Percentiles rank a stretch among this genome's conserved stretches.
Evolutionary conservation across 2,888 invertebrate species (phyloP).

Genomic region (Tiliacea aurago): DNA sequence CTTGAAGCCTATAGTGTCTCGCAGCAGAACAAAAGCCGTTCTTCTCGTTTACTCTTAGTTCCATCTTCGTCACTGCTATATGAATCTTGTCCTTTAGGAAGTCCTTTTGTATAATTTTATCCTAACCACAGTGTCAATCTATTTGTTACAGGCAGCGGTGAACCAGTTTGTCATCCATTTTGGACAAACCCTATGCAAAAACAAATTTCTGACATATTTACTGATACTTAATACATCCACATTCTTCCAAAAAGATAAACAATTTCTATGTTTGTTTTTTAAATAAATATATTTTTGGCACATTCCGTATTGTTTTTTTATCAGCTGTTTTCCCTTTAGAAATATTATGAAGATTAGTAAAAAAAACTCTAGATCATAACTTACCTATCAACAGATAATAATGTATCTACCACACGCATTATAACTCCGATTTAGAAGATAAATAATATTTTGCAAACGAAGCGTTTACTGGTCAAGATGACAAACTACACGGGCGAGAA

Average conservation of each 20-base stretch:
- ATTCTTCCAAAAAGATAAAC: constrained; percentile 2
- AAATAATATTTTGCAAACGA: background rate
- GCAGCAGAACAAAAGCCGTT: too few relatives aligned
- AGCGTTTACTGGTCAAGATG: background rate
- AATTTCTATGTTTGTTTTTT: background rate
- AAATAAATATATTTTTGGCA: constrained; percentile 8
- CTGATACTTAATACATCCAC: background rate
- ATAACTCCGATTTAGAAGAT: background rate
- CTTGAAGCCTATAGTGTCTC: too few relatives aligned
- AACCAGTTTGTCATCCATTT: background rate
- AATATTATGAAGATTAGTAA: background rate
- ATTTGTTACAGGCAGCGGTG: constrained; percentile 20
- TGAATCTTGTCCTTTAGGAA: too few relatives aligned
- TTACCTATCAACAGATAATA: background rate
- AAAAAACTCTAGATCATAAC: background rate
- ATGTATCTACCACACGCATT: background rate
- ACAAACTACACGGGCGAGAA: too few relatives aligned
- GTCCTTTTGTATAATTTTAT: background rate
- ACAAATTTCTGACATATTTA: background rate
- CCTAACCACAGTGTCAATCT: background rate
- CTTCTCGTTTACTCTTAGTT: too few relatives aligned
- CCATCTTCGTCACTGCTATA: too few relatives aligned
- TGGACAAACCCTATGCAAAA: background rate
- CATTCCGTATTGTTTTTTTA: background rate
- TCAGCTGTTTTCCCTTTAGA: background rate